Evolutionary conservation across 2,888 invertebrate species (phyloP), one percentile per base, ranked within the genome.

Genomic region (Epinotia nisella): DNA sequence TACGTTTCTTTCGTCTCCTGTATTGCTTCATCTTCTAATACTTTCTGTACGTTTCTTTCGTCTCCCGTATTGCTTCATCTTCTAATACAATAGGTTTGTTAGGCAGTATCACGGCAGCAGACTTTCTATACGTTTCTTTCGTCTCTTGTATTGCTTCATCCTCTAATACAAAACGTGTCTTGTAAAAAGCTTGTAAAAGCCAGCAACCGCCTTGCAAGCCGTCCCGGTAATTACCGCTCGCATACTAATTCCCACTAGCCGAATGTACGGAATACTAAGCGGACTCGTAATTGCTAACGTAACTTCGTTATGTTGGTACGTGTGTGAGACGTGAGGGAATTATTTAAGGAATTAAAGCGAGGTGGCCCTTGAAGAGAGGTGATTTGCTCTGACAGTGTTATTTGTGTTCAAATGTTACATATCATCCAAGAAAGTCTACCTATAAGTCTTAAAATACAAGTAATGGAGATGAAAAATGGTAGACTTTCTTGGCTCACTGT

Each of bases 261-360:
- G 77, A 76, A 72, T 74, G 79, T 66, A 55, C 35, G 70, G 85
- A 81, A 85, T 86, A 83, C 82, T 78, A 82, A 86, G 75, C 66
- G 61, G 49, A 64, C 60, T 75, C 75, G 75, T 83, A 81, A 81
- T 82, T 81, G 78, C 80, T 77, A 75, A 70, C 62, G 75, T 76
- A 70, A 66, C 68, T 59, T 61, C 39, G 70, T 75, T 75, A 76
- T 73, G 61, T 67, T 45, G 56, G 66, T 66, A 53, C 72, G 72
- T 60, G 66, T 68, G 69, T 74, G 56, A 29, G 24, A 59, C 71
- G 61, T 67, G 71, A 35, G 5, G 51, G 69, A 67, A 72, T 72
- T 35, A 29, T 41, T 64, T 53, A 53, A 21, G 55, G 41, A 66
- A 41, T 67, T 67, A 66, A 56, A 66, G 56, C 29, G 55, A 55